These are phyloP conservation scores for Carcina quercana DNA, from an alignment of 2,888 invertebrate species.

Conservation along the genomic window DNA sequence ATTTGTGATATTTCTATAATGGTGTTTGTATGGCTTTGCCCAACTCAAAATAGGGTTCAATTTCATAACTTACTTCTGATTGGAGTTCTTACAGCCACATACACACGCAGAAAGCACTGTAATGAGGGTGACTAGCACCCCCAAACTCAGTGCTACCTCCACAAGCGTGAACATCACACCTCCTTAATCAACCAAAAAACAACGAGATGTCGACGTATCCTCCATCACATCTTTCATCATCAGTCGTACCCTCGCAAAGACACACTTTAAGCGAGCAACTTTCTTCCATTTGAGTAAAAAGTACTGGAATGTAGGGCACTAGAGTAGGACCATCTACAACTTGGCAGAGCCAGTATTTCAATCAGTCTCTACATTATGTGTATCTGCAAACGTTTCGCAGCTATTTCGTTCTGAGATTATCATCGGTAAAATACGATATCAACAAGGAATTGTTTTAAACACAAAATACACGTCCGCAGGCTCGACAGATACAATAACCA, in stretches of 20 bases:
- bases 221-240: conserved; percentile 44
- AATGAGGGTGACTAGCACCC: conserved; percentile 59
- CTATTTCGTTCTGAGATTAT: background rate
- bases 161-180: conserved; percentile 62
- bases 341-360: background rate
- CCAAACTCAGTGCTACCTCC: conserved; percentile 59
- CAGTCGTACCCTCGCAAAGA: conserved; percentile 52
- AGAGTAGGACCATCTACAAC: conserved; percentile 4
- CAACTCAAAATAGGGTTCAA: too few species aligned
- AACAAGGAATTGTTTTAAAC: conserved; percentile 2
- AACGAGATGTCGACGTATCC: conserved; percentile 24
- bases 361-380: conserved; percentile 3
- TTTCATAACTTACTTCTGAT: conserved; percentile 86
- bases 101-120: conserved; percentile 78
- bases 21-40: too few species aligned
- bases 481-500: conserved; percentile 7
- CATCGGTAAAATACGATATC: background rate
- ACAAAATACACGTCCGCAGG: conserved; percentile 11
- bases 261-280: conserved; percentile 45
- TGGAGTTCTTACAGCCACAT: conserved; percentile 82
- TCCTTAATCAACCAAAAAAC: conserved; percentile 34
- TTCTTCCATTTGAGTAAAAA: conserved; percentile 65
- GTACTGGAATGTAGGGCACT: conserved; percentile 60
- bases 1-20: too few species aligned
- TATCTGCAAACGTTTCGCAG: background rate